phyloP scores from a whole-genome alignment of 2,113 vertebrate genomes.

The Myotis davidii region DNA sequence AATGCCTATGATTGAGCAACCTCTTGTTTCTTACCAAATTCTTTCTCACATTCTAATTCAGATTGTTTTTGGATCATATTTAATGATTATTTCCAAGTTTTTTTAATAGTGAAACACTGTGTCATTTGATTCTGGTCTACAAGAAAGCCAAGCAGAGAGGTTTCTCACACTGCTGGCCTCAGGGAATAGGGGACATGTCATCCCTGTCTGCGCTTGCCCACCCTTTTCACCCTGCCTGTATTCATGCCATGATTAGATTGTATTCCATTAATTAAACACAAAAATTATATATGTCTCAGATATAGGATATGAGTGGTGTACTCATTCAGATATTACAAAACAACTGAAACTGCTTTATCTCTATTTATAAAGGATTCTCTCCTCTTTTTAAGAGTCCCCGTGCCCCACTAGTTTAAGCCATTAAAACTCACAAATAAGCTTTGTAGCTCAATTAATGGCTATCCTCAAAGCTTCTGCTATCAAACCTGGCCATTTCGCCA shows the following conservation, averaged over 20 bases:
- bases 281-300: background rate
- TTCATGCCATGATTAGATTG: background rate
- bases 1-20: background rate
- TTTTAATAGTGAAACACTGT: background rate
- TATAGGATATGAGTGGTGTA: background rate
- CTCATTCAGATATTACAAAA: background rate
- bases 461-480: background rate
- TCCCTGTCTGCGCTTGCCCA: background rate
- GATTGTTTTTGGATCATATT: background rate
- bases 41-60: background rate
- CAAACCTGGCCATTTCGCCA: background rate
- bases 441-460: background rate
- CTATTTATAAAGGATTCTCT: background rate
- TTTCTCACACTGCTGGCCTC: background rate
- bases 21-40: background rate
- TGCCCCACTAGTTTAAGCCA: background rate
- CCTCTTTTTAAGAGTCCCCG: background rate
- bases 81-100: background rate
- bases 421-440: background rate
- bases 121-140: background rate
- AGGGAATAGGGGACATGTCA: background rate
- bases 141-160: background rate
- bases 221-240: background rate
- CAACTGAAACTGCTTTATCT: background rate
- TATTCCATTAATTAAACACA: background rate